Evolutionary conservation across 2,797 vertebrate species (phyloP).

Genomic region (Myioborus miniatus): DNA sequence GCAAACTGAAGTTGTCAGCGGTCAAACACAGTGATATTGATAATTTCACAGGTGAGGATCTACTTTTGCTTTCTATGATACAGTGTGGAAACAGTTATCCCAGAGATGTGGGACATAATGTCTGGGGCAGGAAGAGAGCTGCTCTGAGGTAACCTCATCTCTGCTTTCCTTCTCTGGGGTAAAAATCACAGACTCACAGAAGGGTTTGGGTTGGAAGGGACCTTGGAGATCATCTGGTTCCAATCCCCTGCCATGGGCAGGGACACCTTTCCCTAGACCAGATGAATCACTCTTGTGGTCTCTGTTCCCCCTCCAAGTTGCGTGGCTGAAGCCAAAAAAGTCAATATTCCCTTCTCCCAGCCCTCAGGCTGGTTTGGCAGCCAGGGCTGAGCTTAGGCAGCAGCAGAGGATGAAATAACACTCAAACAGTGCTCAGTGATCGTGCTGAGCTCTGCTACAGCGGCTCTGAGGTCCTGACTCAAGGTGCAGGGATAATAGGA

Average conservation of each 20-base stretch:
- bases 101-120: too few relatives aligned
- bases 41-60: not conserved
- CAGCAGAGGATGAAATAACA: not conserved
- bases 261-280: not conserved
- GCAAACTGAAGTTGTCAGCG: not conserved
- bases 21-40: too few relatives aligned
- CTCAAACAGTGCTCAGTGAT: not conserved
- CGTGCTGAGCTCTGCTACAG: not conserved
- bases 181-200: not conserved
- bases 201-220: not conserved
- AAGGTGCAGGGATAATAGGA: not conserved
- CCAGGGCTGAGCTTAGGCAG: not conserved
- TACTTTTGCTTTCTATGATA: not conserved
- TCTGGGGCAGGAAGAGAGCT: not conserved
- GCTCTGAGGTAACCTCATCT: rapidly evolving
- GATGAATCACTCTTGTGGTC: not conserved
- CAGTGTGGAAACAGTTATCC: not conserved
- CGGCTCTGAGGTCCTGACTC: not conserved
- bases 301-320: not conserved
- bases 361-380: not conserved
- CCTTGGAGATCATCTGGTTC: not conserved
- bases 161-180: not conserved
- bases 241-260: not conserved
- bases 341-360: not conserved
- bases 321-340: not conserved